These are phyloP conservation scores for Palythoa caribaeorum DNA, from an alignment of 92 coral and sea anemone species.

Conservation along the genomic window DNA sequence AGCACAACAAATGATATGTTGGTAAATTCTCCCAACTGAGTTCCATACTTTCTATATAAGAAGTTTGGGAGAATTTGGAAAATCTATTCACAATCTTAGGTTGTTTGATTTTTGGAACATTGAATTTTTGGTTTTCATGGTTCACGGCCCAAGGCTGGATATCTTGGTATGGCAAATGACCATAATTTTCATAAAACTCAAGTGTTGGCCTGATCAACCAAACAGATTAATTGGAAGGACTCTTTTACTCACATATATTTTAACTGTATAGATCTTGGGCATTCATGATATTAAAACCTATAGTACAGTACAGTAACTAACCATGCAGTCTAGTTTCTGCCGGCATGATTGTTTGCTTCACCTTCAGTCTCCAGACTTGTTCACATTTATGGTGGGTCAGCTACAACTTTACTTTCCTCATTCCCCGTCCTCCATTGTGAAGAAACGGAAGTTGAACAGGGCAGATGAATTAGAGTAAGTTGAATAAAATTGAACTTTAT, in stretches of 20 bases:
- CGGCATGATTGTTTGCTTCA: neutral
- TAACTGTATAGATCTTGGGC: neutral
- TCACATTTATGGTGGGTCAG: constrained; percentile 84
- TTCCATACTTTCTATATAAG: too few relatives aligned
- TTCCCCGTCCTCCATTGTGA: constrained; percentile 53
- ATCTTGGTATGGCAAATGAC: too few relatives aligned
- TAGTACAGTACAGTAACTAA: neutral
- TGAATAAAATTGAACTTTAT: neutral
- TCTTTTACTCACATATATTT: too few relatives aligned
- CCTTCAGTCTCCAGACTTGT: constrained; percentile 89
- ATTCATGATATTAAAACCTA: neutral
- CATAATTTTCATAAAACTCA: too few relatives aligned
- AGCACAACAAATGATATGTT: neutral
- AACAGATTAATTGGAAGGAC: too few relatives aligned
- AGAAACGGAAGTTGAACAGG: constrained; percentile 71
- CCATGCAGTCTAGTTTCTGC: too few relatives aligned
- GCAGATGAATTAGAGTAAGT: constrained; percentile 98
- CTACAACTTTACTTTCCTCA: constrained; percentile 70
- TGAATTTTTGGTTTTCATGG: neutral
- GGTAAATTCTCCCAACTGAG: too few relatives aligned
- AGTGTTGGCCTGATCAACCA: too few relatives aligned
- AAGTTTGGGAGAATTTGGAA: too few relatives aligned
- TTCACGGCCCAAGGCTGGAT: neutral
- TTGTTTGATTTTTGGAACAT: too few relatives aligned
- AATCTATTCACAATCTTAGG: too few relatives aligned